These are phyloP conservation scores for Brachionus sp. DNA, from an alignment of 1,140 invertebrate genomes.

Conservation along the genomic window DNA sequence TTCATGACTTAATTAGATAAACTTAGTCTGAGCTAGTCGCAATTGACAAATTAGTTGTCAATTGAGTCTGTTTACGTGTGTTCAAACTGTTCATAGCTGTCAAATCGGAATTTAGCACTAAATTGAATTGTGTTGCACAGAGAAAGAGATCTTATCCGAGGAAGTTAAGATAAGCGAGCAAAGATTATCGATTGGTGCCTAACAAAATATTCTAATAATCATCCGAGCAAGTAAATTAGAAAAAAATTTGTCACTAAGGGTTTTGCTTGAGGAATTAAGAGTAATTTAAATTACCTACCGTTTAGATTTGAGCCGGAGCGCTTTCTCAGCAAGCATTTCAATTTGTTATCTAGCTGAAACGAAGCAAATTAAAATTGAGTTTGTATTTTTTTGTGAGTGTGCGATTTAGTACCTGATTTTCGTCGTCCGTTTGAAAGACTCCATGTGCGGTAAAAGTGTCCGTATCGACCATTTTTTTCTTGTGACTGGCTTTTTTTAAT, in stretches of 20 bases:
- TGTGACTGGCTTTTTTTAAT: not conserved
- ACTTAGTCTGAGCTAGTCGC: not conserved
- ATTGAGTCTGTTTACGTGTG: not conserved
- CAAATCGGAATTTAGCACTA: not conserved
- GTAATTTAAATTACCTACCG: not conserved
- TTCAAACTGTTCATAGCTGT: not conserved
- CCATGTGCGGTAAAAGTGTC: not conserved
- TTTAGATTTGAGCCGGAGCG: not conserved
- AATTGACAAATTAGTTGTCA: slow-evolving; percentile 1
- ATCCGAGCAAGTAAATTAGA: not conserved
- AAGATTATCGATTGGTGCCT: not conserved
- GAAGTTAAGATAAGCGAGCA: not conserved
- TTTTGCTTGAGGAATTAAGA: not conserved
- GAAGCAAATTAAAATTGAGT: not conserved
- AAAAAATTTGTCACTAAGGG: not conserved
- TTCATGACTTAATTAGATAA: not conserved
- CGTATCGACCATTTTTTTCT: not conserved
- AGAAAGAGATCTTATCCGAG: slow-evolving; percentile 23
- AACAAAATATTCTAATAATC: not conserved
- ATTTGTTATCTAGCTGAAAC: slow-evolving; percentile 22
- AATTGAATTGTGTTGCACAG: not conserved
- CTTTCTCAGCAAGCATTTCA: slow-evolving; percentile 15
- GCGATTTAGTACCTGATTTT: not conserved
- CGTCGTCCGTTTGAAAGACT: not conserved
- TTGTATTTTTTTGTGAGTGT: not conserved